A percentile compares a stretch with the other conserved stretches of the same genome.
Evolutionary conservation across 2,888 invertebrate species (phyloP).

Genomic region (Danaus chrysippus): DNA sequence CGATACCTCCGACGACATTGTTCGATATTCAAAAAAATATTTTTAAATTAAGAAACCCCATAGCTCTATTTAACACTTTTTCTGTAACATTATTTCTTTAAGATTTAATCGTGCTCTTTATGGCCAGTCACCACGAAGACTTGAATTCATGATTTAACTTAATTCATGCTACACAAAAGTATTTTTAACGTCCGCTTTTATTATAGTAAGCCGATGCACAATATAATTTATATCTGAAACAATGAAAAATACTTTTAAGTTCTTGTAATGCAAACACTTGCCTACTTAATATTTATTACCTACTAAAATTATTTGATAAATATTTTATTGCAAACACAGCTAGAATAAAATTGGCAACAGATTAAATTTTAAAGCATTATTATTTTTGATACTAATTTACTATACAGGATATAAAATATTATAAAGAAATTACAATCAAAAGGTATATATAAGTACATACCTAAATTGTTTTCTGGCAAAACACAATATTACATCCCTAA

Average conservation of each 20-base stretch:
- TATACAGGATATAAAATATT: too few species aligned
- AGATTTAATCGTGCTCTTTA: conserved; percentile 4
- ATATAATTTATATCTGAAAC: neutral
- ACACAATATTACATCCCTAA: too few species aligned
- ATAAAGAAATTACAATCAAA: too few species aligned
- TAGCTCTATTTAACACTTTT: conserved; percentile 13
- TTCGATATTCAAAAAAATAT: conserved; percentile 23
- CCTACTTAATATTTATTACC: too few species aligned
- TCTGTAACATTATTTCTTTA: conserved; percentile 11
- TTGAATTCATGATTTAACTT: conserved; percentile 3
- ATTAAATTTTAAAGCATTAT: too few species aligned
- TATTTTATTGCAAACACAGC: too few species aligned
- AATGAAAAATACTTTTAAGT: neutral
- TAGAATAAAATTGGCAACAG: too few species aligned
- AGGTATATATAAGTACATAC: too few species aligned
- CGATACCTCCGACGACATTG: conserved; percentile 73
- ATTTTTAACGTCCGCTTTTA: neutral
- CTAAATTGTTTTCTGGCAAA: too few species aligned
- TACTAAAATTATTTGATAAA: too few species aligned
- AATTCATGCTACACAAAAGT: neutral
- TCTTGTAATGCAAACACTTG: too few species aligned
- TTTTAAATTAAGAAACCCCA: conserved; percentile 18
- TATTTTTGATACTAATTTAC: too few species aligned
- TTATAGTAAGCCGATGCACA: neutral
- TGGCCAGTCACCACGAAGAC: neutral